Base-by-base conservation (phyloP, 2,113 vertebrate species). In the Machaerirhynchus nigripectus region DNA sequence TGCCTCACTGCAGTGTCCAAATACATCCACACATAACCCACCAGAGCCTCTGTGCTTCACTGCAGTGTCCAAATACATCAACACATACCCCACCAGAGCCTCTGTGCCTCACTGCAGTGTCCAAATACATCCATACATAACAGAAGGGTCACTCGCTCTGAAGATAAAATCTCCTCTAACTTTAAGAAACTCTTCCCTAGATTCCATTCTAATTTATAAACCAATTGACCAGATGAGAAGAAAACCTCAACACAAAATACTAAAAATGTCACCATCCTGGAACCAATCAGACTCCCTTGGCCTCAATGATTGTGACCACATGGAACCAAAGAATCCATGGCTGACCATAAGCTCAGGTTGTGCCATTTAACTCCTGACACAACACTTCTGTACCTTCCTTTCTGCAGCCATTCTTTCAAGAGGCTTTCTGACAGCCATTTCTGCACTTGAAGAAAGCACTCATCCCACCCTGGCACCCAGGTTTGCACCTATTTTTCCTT, bases 21-120 rank as follows among this genome's bases (percentile, higher is more conserved):
- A 16, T 4, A 7, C 37, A 21, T 17, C 0, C 12, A 5, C 40
- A n/a, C 15, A 31, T 6, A 18, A 42, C 1, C n/a, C n/a, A n/a
- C n/a, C n/a, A n/a, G n/a, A n/a, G n/a, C 11, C 11, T 1, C 39
- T 33, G 23, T 9, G 31, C n/a, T 15, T 8, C 55, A 6, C 10
- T 2, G n/a, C 47, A 49, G 13, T 0, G 2, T 1, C 68, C n/a
- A 76, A 49, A 16, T 4, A 7, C 37, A 21, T 17, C 0, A 13
- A 5, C 40, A n/a, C 15, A 31, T 6, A 18, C n/a, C 27, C 49
- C 60, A 30, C 7, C 27, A 11, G 44, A 11, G n/a, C 11, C 11
- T 1, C 39, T 33, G 23, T 9, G 31, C n/a, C 13, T 8, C 55
- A 6, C 10, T 2, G n/a, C 47, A 49, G 13, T 0, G 2, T 1